phyloP scores from a whole-genome alignment of 2,113 vertebrate genomes.

The Pseudopipra pipra region DNA sequence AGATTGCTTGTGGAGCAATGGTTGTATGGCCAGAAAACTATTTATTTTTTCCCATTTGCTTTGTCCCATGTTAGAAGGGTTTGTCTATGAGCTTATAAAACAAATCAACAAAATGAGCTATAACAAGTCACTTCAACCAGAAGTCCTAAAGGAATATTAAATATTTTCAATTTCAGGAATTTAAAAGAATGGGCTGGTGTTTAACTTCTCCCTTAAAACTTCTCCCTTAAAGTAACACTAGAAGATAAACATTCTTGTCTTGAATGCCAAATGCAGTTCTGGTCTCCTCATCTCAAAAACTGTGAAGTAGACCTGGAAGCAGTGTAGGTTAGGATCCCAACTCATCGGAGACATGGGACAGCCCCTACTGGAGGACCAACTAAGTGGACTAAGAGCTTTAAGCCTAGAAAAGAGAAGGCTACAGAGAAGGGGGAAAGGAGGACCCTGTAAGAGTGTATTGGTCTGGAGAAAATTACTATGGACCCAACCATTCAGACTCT shows the following conservation, averaged over 20 bases:
- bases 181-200: neutral
- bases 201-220: neutral
- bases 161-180: neutral
- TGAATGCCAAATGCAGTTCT: neutral
- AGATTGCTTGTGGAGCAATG: neutral
- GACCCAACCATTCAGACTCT: neutral
- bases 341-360: neutral
- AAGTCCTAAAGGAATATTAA: neutral
- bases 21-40: neutral
- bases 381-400: neutral
- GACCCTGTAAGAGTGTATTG: neutral
- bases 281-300: neutral
- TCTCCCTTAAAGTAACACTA: neutral
- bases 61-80: neutral
- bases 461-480: neutral
- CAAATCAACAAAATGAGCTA: neutral
- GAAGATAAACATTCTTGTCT: neutral
- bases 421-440: neutral
- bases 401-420: neutral
- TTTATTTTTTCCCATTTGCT: neutral
- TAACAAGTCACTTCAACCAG: neutral
- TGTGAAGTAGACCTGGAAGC: neutral
- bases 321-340: neutral
- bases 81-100: neutral
- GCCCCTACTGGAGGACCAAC: neutral